Conservation (phyloP, 2,797 vertebrate species). For the Heteromormyrus szaboi region DNA sequence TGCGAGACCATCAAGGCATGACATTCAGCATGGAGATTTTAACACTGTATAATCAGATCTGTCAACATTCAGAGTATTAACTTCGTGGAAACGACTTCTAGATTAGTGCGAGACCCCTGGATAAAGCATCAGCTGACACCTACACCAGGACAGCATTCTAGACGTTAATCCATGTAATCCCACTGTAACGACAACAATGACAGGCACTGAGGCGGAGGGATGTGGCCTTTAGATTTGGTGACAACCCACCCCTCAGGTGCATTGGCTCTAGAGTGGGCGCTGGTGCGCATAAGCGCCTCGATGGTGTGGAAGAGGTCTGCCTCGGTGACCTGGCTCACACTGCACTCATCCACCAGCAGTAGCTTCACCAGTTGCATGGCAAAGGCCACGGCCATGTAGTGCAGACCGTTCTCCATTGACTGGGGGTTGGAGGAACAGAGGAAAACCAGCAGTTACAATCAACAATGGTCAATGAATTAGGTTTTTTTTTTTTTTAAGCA, state of each 20-base stretch:
- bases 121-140: background rate
- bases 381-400: slow-evolving; percentile 98
- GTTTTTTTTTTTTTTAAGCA: background rate
- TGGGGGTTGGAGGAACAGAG: slow-evolving; percentile 38
- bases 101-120: background rate
- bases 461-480: too few relatives aligned
- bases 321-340: slow-evolving; percentile 89
- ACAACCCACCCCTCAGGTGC: slow-evolving; percentile 88
- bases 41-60: background rate
- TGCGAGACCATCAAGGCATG: slow-evolving; percentile 35
- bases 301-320: slow-evolving; percentile 98
- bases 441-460: background rate
- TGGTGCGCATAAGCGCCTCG: slow-evolving; percentile 97
- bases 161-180: background rate
- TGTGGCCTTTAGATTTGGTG: background rate
- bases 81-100: background rate
- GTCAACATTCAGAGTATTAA: background rate
- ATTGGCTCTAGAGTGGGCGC: slow-evolving; percentile 93
- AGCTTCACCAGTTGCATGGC: slow-evolving; percentile 98
- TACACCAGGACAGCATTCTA: background rate
- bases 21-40: background rate
- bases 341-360: slow-evolving; percentile 91
- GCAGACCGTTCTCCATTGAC: slow-evolving; percentile 98
- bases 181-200: background rate
- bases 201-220: background rate